A percentile compares a stretch with the other conserved stretches of the same genome.
These are phyloP conservation scores for Paratilapia polleni DNA, from an alignment of 2,113 vertebrate species.

Conservation along the genomic window DNA sequence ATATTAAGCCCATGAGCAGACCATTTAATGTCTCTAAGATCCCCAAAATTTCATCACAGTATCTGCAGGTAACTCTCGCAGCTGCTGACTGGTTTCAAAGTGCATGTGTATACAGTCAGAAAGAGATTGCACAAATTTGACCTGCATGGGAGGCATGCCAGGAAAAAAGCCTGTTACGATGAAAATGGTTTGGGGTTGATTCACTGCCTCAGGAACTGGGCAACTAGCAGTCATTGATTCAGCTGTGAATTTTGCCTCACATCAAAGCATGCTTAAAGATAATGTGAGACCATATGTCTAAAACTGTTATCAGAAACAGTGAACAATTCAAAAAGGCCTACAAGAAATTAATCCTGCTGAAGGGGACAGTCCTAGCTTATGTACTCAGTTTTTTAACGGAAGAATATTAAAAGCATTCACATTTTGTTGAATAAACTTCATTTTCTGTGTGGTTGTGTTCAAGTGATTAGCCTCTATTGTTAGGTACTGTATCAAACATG, in stretches of 20 bases:
- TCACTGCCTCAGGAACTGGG: neutral
- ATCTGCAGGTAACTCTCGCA: neutral
- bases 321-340: neutral
- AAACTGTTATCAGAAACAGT: neutral
- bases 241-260: neutral
- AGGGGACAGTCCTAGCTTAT: neutral
- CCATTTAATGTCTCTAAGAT: neutral
- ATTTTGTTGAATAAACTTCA: neutral
- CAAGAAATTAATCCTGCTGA: neutral
- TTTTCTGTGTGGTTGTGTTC: neutral
- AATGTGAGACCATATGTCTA: neutral
- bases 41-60: neutral
- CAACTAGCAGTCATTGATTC: neutral
- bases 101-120: neutral
- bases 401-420: neutral
- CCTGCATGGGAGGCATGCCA: conserved; percentile 7
- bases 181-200: neutral
- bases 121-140: conserved; percentile 3
- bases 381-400: neutral
- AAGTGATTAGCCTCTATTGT: neutral
- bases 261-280: neutral
- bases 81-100: neutral
- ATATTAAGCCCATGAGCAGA: neutral
- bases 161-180: conserved; percentile 1
- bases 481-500: neutral